Percentiles rank a stretch among this genome's conserved stretches.
These are phyloP conservation scores for Siniperca undulata DNA, from an alignment of 2,797 vertebrate species.

Conservation along the genomic window DNA sequence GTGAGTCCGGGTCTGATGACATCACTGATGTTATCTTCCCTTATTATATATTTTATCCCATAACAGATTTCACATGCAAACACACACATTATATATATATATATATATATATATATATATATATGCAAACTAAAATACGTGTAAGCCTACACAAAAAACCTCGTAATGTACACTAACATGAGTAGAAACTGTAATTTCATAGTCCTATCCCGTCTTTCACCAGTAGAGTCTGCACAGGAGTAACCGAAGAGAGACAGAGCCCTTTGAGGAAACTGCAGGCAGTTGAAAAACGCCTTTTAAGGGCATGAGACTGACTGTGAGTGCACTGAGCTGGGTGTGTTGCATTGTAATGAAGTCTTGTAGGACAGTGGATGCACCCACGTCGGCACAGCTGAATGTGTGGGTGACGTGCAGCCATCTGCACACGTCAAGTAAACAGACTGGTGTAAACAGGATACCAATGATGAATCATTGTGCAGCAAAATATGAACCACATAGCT, in stretches of 20 bases:
- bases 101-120: too few species aligned
- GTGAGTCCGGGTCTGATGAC: not conserved
- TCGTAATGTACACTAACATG: not conserved
- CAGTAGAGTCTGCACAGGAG: constrained; percentile 70
- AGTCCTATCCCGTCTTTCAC: constrained; percentile 14
- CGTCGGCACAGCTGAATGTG: constrained; percentile 33
- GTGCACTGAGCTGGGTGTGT: constrained; percentile 77
- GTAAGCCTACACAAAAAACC: not conserved
- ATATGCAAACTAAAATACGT: not conserved
- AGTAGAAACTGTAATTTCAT: not conserved
- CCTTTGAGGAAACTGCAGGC: constrained; percentile 56
- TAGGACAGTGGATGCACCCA: constrained; percentile 32
- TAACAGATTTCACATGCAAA: not conserved
- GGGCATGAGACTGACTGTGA: constrained; percentile 80
- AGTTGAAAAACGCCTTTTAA: constrained; percentile 85
- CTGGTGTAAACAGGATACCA: constrained; percentile 48
- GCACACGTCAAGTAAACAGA: constrained; percentile 30
- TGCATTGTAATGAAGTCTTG: constrained; percentile 65
- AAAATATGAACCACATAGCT: not conserved
- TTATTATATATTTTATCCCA: too few species aligned
- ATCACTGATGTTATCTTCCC: not conserved
- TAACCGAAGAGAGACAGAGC: not conserved
- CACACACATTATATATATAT: not conserved
- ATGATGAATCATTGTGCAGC: constrained; percentile 20
- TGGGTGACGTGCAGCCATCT: constrained; percentile 53